Percentiles rank a stretch among this genome's conserved stretches.
Evolutionary conservation across 2,797 vertebrate species (phyloP).

Genomic region (Pangasius sanitwongsei): DNA sequence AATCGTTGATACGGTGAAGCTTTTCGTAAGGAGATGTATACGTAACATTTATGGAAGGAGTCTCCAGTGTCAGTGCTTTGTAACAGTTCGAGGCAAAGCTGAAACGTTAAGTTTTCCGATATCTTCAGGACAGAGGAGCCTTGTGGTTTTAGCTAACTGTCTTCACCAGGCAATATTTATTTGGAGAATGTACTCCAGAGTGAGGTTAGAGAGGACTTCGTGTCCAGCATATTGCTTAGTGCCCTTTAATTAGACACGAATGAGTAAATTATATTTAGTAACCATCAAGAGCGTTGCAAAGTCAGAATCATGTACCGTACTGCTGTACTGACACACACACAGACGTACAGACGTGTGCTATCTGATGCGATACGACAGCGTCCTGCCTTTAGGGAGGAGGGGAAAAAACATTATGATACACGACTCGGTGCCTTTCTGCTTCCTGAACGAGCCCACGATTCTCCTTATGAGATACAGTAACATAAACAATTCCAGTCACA

Average conservation of each 20-base stretch:
- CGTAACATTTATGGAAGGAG: neutral
- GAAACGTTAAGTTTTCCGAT: neutral
- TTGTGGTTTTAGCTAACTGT: neutral
- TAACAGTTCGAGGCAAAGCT: neutral
- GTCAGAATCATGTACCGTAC: neutral
- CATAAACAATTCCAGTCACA: neutral
- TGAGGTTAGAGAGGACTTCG: neutral
- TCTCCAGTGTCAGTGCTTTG: neutral
- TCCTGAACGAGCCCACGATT: neutral
- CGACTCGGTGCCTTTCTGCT: neutral
- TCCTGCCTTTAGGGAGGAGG: neutral
- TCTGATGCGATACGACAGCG: neutral
- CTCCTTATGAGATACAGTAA: neutral
- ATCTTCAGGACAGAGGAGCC: neutral
- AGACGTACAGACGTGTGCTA: neutral
- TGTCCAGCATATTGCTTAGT: neutral
- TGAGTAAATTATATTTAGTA: constrained; percentile 20
- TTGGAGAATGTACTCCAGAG: neutral
- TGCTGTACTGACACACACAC: neutral
- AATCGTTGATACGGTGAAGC: neutral
- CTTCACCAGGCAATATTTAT: neutral
- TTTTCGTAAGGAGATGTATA: neutral
- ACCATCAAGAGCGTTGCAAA: constrained; percentile 1
- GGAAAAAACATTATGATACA: neutral
- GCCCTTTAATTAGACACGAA: constrained; percentile 15